Percentiles rank a stretch among this genome's conserved stretches.
Evolutionary conservation across 2,797 vertebrate species (phyloP).

Genomic region (Takifugu rubripes): DNA sequence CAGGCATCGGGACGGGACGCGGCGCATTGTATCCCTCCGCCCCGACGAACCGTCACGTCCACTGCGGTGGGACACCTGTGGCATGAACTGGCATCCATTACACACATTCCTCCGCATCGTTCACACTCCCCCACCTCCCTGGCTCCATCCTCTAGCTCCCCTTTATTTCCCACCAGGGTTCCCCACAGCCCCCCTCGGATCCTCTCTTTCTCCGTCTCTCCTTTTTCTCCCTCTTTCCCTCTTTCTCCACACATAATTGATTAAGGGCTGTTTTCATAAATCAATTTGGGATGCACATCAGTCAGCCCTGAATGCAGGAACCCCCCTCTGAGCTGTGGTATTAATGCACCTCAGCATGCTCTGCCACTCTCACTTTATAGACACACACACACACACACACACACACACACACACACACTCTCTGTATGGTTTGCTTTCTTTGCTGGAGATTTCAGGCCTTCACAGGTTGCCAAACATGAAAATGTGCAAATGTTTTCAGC

Average conservation of each 20-base stretch:
- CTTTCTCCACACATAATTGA: slow-evolving; percentile 97
- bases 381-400: slow-evolving; percentile 24
- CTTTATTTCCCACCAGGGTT: slow-evolving; percentile 36
- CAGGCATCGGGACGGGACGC: slow-evolving; percentile 41
- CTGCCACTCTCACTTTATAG: slow-evolving; percentile 63
- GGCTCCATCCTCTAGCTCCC: slow-evolving; percentile 39
- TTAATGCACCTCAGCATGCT: slow-evolving; percentile 61
- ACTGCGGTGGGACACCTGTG: slow-evolving; percentile 61
- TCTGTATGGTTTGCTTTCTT: slow-evolving; percentile 53
- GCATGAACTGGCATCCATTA: slow-evolving; percentile 44
- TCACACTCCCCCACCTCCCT: slow-evolving; percentile 39
- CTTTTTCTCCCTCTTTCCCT: slow-evolving; percentile 60
- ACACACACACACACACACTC: slow-evolving; percentile 25
- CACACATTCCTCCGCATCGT: slow-evolving; percentile 62
- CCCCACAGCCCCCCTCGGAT: slow-evolving; percentile 35
- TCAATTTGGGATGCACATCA: slow-evolving; percentile 99
- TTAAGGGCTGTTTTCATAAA: slow-evolving; percentile 96
- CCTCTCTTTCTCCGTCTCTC: slow-evolving; percentile 55
- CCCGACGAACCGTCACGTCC: slow-evolving; percentile 40
- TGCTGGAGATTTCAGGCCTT: slow-evolving; percentile 40
- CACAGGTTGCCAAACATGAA: slow-evolving; percentile 54
- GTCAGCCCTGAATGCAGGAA: slow-evolving; percentile 92
- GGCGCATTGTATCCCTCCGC: slow-evolving; percentile 13
- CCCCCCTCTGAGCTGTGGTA: slow-evolving; percentile 14
- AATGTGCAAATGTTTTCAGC: slow-evolving; percentile 55